Base-by-base conservation (phyloP, 2,113 vertebrate species). In the Syngnathus typhle region DNA sequence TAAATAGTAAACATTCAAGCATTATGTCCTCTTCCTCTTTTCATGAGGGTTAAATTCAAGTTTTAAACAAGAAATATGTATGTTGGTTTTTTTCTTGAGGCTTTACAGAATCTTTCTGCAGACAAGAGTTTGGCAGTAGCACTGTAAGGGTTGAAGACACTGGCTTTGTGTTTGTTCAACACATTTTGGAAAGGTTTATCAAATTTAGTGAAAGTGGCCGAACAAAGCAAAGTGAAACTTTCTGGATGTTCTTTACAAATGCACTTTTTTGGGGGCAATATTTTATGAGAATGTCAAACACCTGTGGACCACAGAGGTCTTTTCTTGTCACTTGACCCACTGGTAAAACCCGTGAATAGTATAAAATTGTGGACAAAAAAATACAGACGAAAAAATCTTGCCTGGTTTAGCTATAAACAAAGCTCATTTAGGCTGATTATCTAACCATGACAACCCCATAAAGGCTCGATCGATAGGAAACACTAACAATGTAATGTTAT, bases 1-100 rank as follows among this genome's bases (percentile, higher is more conserved):
- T 58, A 86, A 86, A 82, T 41, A 16, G 80, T 84, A 88, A 87
- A 88, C 86, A 91, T 90, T 91, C 88, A 84, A 86, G 84, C 80
- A 83, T 77, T n/a, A 27, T 58, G 19, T 80, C 64, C 56, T 64
- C 13, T 4, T 7, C 41, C 21, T 80, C 65, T 60, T 68, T n/a
- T 13, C 13, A 19, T 12, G n/a, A 60, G 60, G 61, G 15, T 41
- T 21, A 54, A 58, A 58, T 79, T 87, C 78, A 82, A 84, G 75
- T 85, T 80, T 79, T 61, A 32, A 73, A 64, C 65, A 51, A 49
- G 60, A 72, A 3, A 32, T 32, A 32, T 32, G 65, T 65, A 39
- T 54, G 4, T 32, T 19, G 0, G 7, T 49, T 56, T 56, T 68
- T 44, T 52, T 60, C 46, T 66, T 60, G 66, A 75, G 68, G 77